phyloP scores from a whole-genome alignment of 2,797 vertebrate species.

The Perodicticus potto region DNA sequence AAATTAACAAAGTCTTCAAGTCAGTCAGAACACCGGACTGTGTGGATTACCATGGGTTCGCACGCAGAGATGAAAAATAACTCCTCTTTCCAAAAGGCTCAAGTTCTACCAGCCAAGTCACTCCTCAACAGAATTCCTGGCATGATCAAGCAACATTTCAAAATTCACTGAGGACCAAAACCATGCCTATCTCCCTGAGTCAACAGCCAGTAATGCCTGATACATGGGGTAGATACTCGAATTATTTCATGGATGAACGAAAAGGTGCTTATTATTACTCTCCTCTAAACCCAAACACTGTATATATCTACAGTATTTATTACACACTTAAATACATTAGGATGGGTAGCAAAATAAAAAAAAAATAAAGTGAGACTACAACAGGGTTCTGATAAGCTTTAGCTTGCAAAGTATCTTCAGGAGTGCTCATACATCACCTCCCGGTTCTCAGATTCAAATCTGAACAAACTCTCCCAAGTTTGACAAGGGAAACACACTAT shows the following conservation, averaged over 20 bases:
- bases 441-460: conserved; percentile 37
- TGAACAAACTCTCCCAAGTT: conserved; percentile 55
- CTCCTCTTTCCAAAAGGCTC: not conserved
- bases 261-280: not conserved
- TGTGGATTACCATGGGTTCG: not conserved
- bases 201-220: conserved; percentile 43
- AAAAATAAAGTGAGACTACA: not conserved
- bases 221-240: not conserved
- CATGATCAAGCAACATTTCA: not conserved
- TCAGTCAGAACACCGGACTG: not conserved
- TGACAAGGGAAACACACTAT: conserved; percentile 16
- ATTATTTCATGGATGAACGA: conserved; percentile 48
- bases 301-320: not conserved
- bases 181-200: conserved; percentile 21
- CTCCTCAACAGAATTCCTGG: not conserved
- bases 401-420: not conserved
- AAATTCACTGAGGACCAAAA: conserved; percentile 45
- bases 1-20: conserved; percentile 11
- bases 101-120: not conserved
- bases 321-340: not conserved
- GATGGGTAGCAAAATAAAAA: not conserved
- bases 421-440: not conserved
- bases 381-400: too few species aligned
- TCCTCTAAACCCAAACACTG: not conserved
- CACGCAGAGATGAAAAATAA: not conserved